Evolutionary conservation across 2,797 vertebrate species (phyloP), one percentile per base, ranked within the genome.

Genomic region (Lacerta bilineata): DNA sequence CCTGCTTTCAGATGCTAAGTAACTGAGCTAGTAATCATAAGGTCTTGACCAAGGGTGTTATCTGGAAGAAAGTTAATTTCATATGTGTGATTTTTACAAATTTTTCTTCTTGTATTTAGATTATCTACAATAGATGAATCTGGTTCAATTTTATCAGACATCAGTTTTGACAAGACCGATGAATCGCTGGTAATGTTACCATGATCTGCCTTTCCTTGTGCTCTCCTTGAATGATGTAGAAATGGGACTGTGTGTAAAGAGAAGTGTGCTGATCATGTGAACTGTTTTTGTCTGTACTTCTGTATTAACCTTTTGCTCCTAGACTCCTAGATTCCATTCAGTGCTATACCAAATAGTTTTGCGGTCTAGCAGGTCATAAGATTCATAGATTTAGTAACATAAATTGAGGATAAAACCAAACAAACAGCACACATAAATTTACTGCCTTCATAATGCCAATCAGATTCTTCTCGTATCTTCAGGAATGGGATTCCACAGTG

Each of bases 151-250:
- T 95, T 99, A 96, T 99, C 98, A 33, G 99, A 99, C 95, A 99
- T 99, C 97, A 99, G 99, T 97, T 99, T 98, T 93, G 99, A 99
- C 96, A 99, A 99, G 97, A 98, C 98, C 0, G 98, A 99, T 90
- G 99, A 99, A 94, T 99, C 98, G 5, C 93, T 99, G 95, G 99
- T 99, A 98, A 97, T 92, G 93, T 91, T 94, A 75, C 88, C 94
- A 66, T 84, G n/a, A 71, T 87, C 4, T 94, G 10, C 69, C 76
- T 90, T 90, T 89, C 85, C 20, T 1, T 74, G n/a, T 43, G 7
- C 23, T 85, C 15, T 68, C 29, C 59, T 46, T 33, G 20, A 43
- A 80, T 64, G 27, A 41, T 8, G 23, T 82, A 23, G 8, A 66
- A 64, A 41, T 55, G 25, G 75, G 36, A 86, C 20, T 11, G 43